Conservation (phyloP, 2,888 invertebrate species). For the Hydrotaea diabolus region DNA sequence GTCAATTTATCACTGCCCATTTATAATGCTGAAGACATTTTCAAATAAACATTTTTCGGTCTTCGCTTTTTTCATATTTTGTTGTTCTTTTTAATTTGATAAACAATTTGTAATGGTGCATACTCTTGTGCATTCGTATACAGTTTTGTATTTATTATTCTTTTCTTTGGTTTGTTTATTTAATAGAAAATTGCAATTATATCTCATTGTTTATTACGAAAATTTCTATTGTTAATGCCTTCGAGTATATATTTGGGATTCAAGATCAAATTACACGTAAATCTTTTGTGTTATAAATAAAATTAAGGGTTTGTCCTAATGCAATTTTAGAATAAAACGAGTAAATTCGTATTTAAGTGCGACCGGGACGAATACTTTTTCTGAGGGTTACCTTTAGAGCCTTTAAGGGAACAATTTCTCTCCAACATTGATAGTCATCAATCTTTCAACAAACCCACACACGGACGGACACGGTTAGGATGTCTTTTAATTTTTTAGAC, state of each 20-base stretch:
- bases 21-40: slow-evolving; percentile 43
- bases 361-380: too few relatives aligned
- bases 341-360: too few relatives aligned
- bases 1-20: slow-evolving; percentile 52
- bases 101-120: slow-evolving; percentile 13
- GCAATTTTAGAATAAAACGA: too few relatives aligned
- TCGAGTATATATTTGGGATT: slow-evolving; percentile 27
- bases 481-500: too few relatives aligned
- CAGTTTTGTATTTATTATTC: neutral
- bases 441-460: too few relatives aligned
- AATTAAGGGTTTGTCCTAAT: slow-evolving; percentile 6
- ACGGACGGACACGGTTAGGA: too few relatives aligned
- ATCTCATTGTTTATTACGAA: neutral
- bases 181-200: slow-evolving; percentile 39
- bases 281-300: neutral
- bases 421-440: too few relatives aligned
- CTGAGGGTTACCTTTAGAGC: too few relatives aligned
- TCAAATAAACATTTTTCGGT: slow-evolving; percentile 49
- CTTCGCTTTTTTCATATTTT: neutral
- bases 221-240: neutral
- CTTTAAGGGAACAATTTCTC: too few relatives aligned
- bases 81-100: slow-evolving; percentile 17
- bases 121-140: too few relatives aligned
- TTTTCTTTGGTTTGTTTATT: slow-evolving; percentile 37
- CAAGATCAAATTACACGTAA: slow-evolving; percentile 38